Conservation (phyloP, 2,888 invertebrate species). For the Mongoloraphidia duomilia region DNA sequence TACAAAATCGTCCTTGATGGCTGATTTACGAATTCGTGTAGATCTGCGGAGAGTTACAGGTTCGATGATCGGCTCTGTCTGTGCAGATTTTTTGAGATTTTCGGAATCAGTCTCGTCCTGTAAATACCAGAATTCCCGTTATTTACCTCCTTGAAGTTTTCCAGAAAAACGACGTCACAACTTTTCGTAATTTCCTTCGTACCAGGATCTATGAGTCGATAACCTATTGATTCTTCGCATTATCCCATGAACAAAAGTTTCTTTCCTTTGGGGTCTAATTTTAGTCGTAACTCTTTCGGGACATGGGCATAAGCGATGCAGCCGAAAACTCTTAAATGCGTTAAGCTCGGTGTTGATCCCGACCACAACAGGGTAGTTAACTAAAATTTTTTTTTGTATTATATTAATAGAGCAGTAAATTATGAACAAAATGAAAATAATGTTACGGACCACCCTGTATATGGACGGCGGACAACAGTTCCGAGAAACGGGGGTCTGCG, state of each 20-base stretch:
- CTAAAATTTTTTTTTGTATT: conserved; percentile 15
- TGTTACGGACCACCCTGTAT: no score
- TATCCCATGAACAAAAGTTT: conserved; percentile 19
- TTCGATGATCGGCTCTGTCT: no score
- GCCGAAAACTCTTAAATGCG: conserved; percentile 23
- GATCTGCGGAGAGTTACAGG: no score
- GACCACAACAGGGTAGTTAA: conserved; percentile 18
- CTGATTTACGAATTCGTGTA: background rate
- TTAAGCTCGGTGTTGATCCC: conserved; percentile 20
- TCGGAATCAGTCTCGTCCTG: no score
- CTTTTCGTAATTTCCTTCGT: conserved; percentile 1
- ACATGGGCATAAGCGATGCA: conserved; percentile 18
- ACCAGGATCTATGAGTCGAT: conserved; percentile 1
- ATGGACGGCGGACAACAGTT: no score
- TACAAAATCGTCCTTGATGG: background rate
- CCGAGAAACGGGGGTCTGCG: no score
- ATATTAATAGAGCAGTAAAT: no score
- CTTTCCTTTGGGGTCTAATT: conserved; percentile 20
- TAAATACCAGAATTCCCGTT: no score
- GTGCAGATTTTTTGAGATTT: no score
- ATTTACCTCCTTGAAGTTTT: background rate
- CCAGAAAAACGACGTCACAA: background rate
- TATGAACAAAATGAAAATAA: no score
- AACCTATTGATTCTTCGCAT: conserved; percentile 11
- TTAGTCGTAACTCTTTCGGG: conserved; percentile 18